phyloP scores from a whole-genome alignment of 2,888 invertebrate species.

The Clepsis dumicolana region DNA sequence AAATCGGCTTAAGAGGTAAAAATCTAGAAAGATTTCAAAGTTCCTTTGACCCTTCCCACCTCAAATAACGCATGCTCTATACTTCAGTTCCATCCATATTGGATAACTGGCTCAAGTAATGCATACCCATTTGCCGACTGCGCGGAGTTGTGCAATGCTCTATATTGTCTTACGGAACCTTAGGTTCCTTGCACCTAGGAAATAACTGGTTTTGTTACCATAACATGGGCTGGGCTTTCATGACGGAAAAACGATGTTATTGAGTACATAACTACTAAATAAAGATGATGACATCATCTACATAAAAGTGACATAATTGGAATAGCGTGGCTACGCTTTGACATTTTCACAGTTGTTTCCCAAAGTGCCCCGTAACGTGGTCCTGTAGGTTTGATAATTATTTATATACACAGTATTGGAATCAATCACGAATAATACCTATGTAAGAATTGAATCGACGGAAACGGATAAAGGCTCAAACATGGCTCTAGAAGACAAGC shows the following conservation, averaged over 20 bases:
- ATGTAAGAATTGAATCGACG: neutral
- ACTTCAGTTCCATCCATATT: neutral
- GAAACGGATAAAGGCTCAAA: neutral
- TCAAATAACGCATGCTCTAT: too few species aligned
- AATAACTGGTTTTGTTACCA: conserved; percentile 14
- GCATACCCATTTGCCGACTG: conserved; percentile 25
- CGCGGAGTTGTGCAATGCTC: conserved; percentile 25
- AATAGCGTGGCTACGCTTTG: neutral
- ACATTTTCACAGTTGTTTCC: neutral
- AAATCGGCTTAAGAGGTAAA: too few species aligned
- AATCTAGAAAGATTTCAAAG: too few species aligned
- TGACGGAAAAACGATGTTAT: neutral
- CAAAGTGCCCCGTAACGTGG: neutral
- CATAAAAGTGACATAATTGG: neutral
- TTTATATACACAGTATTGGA: too few species aligned
- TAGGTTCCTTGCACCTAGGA: conserved; percentile 26
- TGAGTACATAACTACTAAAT: neutral
- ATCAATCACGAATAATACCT: neutral
- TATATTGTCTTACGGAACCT: conserved; percentile 37
- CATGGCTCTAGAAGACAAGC: conserved; percentile 7
- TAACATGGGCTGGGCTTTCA: neutral
- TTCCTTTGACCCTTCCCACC: too few species aligned
- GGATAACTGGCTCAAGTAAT: conserved; percentile 26
- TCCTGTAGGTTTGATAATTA: too few species aligned
- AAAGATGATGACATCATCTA: neutral